These are phyloP conservation scores for Aleiodes testaceus DNA, from an alignment of 2,888 invertebrate genomes.

Conservation along the genomic window DNA sequence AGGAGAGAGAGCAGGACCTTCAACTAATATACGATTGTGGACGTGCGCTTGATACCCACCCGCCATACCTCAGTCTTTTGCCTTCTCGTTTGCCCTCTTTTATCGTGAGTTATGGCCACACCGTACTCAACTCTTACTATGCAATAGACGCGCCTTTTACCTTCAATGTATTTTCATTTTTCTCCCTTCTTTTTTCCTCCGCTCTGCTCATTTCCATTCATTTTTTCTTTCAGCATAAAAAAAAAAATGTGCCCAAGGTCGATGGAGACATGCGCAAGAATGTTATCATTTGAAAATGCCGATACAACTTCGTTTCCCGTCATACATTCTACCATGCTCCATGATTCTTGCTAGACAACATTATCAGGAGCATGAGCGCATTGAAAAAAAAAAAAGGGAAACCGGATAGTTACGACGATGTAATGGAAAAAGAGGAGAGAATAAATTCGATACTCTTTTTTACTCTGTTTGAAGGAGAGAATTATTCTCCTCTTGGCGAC, in stretches of 20 bases:
- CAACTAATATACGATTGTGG: slow-evolving; percentile 40
- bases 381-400: slow-evolving; percentile 1
- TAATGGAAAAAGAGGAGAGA: slow-evolving; percentile 8
- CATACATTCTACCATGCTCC: slow-evolving; percentile 12
- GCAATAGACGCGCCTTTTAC: slow-evolving; percentile 3
- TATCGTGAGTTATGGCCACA: slow-evolving; percentile 39
- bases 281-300: slow-evolving; percentile 26
- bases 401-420: slow-evolving; percentile 31
- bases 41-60: slow-evolving; percentile 33
- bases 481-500: not conserved
- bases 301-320: slow-evolving; percentile 30
- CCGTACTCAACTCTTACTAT: not conserved
- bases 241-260: not conserved
- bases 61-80: not conserved
- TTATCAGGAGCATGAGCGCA: slow-evolving; percentile 24
- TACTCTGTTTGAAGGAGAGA: not conserved
- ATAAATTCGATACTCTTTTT: not conserved
- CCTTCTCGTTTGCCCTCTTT: slow-evolving; percentile 22
- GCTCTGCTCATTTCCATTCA: not conserved
- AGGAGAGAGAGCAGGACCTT: not conserved
- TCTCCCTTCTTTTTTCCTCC: not conserved
- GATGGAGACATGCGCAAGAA: slow-evolving; percentile 24
- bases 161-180: not conserved
- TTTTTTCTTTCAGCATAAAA: slow-evolving; percentile 9
- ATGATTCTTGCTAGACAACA: slow-evolving; percentile 43